Conservation (phyloP, 2,113 vertebrate genomes). For the Stigmatopora nigra region DNA sequence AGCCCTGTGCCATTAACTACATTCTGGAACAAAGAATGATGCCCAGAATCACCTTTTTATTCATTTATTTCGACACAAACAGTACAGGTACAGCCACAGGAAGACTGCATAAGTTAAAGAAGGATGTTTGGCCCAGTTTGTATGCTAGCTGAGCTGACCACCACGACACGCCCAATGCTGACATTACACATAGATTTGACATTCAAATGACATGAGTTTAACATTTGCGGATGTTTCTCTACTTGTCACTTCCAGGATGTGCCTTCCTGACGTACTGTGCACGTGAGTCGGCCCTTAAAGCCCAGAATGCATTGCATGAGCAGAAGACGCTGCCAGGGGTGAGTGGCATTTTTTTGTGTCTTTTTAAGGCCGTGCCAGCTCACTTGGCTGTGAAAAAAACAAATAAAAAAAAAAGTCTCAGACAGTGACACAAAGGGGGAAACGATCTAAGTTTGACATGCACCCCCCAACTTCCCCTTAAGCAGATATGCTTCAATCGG, state of each 20-base stretch:
- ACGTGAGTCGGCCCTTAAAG: slow-evolving; percentile 73
- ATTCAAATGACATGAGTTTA: slow-evolving; percentile 11
- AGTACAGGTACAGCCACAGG: no score
- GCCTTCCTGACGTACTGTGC: slow-evolving; percentile 73
- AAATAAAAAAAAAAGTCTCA: neutral
- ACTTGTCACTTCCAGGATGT: slow-evolving; percentile 56
- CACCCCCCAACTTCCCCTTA: slow-evolving; percentile 42
- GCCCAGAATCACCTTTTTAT: no score
- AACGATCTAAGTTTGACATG: slow-evolving; percentile 55
- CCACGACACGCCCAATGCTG: neutral
- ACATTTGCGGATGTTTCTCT: slow-evolving; percentile 37
- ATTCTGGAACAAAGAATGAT: no score
- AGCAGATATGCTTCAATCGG: slow-evolving; percentile 52
- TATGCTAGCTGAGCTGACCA: neutral
- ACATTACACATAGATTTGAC: slow-evolving; percentile 9
- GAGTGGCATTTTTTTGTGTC: slow-evolving; percentile 48
- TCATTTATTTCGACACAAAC: no score
- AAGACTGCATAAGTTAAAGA: slow-evolving; percentile 3
- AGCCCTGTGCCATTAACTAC: no score
- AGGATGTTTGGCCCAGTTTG: slow-evolving; percentile 24
- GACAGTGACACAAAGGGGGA: slow-evolving; percentile 18
- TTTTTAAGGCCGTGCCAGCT: slow-evolving; percentile 7
- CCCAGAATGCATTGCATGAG: slow-evolving; percentile 75
- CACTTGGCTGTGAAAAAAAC: slow-evolving; percentile 9
- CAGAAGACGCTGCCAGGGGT: slow-evolving; percentile 76